Percentiles rank a stretch among this genome's conserved stretches.
Conservation (phyloP, 2,113 vertebrate genomes). For the Eulacestoma nigropectus region DNA sequence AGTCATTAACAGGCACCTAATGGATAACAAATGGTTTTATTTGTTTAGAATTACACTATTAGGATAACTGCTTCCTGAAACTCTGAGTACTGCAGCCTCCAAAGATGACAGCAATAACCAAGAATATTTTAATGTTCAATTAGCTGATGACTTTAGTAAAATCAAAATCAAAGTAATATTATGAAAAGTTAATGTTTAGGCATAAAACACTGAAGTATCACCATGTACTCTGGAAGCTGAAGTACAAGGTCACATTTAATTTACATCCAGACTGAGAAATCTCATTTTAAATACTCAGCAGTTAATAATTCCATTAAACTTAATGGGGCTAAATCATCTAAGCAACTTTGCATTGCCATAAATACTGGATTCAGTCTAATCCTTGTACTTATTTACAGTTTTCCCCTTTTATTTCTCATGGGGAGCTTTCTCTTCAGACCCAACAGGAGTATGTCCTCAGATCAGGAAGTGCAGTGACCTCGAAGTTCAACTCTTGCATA, state of each 20-base stretch:
- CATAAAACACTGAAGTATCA: neutral
- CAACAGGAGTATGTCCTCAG: neutral
- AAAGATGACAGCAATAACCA: neutral
- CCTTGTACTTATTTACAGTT: neutral
- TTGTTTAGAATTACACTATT: conserved; percentile 21
- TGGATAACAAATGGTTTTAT: conserved; percentile 17
- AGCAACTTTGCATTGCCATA: neutral
- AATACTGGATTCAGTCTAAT: neutral
- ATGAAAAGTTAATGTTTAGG: conserved; percentile 5
- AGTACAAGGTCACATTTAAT: neutral
- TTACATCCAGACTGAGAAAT: neutral
- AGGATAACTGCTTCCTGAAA: conserved; percentile 32
- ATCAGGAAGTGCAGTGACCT: neutral
- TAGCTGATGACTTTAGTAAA: neutral
- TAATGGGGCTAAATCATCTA: neutral
- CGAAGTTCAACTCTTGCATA: neutral
- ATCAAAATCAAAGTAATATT: neutral
- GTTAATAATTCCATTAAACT: neutral
- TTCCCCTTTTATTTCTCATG: neutral
- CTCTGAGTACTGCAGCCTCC: neutral
- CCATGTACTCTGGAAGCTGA: neutral
- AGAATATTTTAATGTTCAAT: conserved; percentile 1
- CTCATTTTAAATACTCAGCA: neutral
- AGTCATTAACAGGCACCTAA: neutral
- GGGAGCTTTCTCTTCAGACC: neutral